Conservation (phyloP, 2,888 invertebrate species). For the Tetragonisca angustula region DNA sequence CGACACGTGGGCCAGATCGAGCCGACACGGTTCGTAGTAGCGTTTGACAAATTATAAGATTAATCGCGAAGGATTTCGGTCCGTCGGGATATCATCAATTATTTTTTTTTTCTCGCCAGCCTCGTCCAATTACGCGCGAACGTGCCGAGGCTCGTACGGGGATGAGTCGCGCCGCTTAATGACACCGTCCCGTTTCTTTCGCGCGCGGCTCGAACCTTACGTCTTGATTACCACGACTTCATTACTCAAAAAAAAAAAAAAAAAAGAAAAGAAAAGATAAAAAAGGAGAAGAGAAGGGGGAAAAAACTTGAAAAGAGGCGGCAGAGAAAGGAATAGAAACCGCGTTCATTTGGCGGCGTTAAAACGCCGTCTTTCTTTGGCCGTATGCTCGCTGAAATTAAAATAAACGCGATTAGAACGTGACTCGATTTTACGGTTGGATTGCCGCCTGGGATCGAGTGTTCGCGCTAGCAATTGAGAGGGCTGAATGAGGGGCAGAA, state of each 20-base stretch:
- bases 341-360: conserved; percentile 30
- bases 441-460: conserved; percentile 19
- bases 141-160: conserved; percentile 35
- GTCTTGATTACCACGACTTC: conserved; percentile 58
- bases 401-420: conserved; percentile 58
- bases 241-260: conserved; percentile 43
- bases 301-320: neutral
- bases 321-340: neutral
- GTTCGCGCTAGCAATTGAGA: conserved; percentile 34
- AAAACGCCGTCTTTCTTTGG: conserved; percentile 14
- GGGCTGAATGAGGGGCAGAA: conserved; percentile 21
- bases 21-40: conserved; percentile 41
- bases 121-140: conserved; percentile 62
- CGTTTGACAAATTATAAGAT: conserved; percentile 68
- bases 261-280: too few species aligned
- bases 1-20: conserved; percentile 55
- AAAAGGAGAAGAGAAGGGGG: too few species aligned
- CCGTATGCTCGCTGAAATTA: conserved; percentile 34
- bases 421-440: conserved; percentile 53
- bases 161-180: conserved; percentile 52
- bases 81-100: conserved; percentile 65
- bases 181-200: conserved; percentile 57
- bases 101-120: conserved; percentile 49
- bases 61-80: conserved; percentile 63
- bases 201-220: conserved; percentile 44